A percentile compares a stretch with the other conserved stretches of the same genome.
Conservation (phyloP, 2,888 invertebrate species). For the Drosophila antonietae region DNA sequence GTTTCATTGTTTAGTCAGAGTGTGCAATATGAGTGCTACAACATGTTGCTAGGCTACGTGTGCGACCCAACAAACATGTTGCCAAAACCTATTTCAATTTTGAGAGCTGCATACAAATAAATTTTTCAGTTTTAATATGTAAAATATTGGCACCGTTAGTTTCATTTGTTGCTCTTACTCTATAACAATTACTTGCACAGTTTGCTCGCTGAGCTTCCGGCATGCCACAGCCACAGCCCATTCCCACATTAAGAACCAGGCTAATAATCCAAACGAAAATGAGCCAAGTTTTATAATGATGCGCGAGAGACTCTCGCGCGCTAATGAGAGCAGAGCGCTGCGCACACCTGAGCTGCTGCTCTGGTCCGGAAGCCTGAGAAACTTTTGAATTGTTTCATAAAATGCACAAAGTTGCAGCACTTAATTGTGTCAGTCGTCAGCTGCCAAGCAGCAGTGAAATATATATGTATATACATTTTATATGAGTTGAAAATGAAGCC, state of each 20-base stretch:
- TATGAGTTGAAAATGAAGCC: constrained; percentile 64
- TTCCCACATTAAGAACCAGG: constrained; percentile 70
- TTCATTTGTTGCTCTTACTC: constrained; percentile 8
- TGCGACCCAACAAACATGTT: background rate
- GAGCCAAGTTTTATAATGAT: constrained; percentile 60
- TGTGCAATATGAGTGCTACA: background rate
- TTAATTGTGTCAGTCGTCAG: constrained; percentile 71
- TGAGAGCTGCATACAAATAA: background rate
- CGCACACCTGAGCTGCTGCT: constrained; percentile 13
- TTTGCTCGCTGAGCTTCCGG: constrained; percentile 17
- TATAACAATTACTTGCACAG: constrained; percentile 2
- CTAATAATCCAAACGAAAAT: constrained; percentile 69
- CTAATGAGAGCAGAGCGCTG: constrained; percentile 68
- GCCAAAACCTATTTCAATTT: background rate
- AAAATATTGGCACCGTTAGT: constrained; percentile 4
- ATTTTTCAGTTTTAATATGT: background rate
- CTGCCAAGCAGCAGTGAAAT: constrained; percentile 39
- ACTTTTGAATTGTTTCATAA: constrained; percentile 78
- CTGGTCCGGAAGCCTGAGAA: constrained; percentile 65
- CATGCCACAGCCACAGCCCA: constrained; percentile 16
- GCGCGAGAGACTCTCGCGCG: constrained; percentile 32
- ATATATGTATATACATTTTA: background rate
- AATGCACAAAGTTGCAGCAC: constrained; percentile 74
- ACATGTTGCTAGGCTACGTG: background rate
- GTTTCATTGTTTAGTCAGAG: background rate